A percentile compares a stretch with the other conserved stretches of the same genome.
Conservation (phyloP, 2,888 invertebrate species). For the Cataglyphis cursor region DNA sequence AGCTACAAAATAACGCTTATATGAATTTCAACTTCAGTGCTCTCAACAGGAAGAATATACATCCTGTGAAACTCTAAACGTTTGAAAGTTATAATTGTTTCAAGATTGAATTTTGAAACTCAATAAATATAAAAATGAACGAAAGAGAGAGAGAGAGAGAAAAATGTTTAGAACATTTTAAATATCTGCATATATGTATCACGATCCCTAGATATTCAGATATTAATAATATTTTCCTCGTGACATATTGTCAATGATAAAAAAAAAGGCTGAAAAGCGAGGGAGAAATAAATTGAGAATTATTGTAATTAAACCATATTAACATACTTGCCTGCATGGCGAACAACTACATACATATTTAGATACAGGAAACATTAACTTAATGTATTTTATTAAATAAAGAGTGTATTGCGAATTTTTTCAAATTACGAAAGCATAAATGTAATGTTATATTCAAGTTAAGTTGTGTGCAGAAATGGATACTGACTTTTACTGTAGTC, state of each 20-base stretch:
- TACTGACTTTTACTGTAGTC: conserved; percentile 49
- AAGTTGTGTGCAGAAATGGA: conserved; percentile 61
- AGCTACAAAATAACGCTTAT: conserved; percentile 60
- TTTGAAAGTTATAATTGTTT: conserved; percentile 43
- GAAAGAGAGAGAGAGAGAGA: background rate
- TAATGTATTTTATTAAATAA: conserved; percentile 75
- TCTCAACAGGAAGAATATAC: conserved; percentile 56
- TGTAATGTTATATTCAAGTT: conserved; percentile 57
- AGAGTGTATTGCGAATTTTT: conserved; percentile 64
- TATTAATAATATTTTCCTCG: conserved; percentile 55
- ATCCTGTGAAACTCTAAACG: conserved; percentile 52
- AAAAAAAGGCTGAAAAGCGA: conserved; percentile 62
- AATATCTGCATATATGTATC: conserved; percentile 48
- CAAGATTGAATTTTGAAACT: conserved; percentile 47
- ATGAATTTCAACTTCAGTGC: conserved; percentile 58
- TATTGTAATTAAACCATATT: conserved; percentile 70
- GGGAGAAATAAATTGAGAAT: conserved; percentile 60
- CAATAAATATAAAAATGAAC: conserved; percentile 40
- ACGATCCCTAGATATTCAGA: conserved; percentile 56
- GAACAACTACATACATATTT: conserved; percentile 63
- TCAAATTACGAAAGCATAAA: conserved; percentile 54
- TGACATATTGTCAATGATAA: conserved; percentile 51
- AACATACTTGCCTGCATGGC: conserved; percentile 37
- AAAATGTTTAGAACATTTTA: conserved; percentile 22
- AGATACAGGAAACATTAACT: conserved; percentile 65